Conservation (phyloP, 2,797 vertebrate genomes). For the Galagoides demidoff region DNA sequence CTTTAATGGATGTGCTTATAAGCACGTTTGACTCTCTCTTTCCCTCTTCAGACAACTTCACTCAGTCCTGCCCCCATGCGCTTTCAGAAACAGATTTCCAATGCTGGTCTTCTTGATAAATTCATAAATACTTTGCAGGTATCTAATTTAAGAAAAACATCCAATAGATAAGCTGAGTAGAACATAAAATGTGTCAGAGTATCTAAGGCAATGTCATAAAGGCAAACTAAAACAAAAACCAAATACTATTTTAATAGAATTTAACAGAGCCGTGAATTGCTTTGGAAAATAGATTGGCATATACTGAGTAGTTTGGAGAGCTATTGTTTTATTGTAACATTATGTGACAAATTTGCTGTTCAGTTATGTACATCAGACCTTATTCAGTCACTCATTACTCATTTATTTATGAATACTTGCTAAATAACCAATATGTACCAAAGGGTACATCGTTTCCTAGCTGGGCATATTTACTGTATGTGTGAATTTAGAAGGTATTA, state of each 20-base stretch:
- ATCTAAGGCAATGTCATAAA: background rate
- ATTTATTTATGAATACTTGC: constrained; percentile 1
- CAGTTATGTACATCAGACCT: background rate
- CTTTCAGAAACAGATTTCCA: background rate
- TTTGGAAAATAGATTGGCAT: background rate
- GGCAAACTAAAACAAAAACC: background rate
- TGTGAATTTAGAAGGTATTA: background rate
- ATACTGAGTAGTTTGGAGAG: background rate
- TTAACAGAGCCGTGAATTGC: background rate
- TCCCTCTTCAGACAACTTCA: background rate
- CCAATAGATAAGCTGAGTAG: background rate
- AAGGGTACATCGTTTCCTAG: background rate
- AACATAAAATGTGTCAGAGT: background rate
- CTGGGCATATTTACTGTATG: background rate
- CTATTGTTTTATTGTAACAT: background rate
- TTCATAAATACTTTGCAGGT: constrained; percentile 3
- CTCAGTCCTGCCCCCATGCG: background rate
- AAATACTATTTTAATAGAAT: background rate
- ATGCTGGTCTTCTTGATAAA: background rate
- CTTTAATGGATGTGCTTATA: background rate
- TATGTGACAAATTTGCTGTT: background rate
- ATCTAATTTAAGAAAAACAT: constrained; percentile 4
- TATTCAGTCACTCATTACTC: background rate
- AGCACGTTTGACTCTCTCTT: background rate
- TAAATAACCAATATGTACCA: background rate